Base-by-base conservation (phyloP, 1,140 invertebrate genomes). In the Drosophila sp. region DNA sequence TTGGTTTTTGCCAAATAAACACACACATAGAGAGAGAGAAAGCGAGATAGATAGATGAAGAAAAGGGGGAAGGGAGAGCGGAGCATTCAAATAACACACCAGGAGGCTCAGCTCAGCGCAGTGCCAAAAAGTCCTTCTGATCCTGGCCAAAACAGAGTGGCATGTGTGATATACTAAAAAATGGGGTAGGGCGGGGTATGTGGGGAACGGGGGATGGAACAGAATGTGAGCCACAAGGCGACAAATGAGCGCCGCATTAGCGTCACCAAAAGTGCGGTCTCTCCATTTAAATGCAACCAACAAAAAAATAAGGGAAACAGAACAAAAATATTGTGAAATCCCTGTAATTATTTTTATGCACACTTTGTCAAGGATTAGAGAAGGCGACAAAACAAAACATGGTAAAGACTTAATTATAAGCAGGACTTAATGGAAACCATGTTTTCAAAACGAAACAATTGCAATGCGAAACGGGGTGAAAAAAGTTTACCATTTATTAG, bases 231-330 rank as follows among this genome's bases (percentile, higher is more conserved):
- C 32, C 63, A 61, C 41, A 35, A 70, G 50, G 70, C 77, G 77
- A 77, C 73, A 77, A 79, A 76, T 79, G 70, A 79, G 66, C 66
- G 66, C 74, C 66, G 74, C 70, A 77, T 69, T 69, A 79, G 76
- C 65, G 72, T 70, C 67, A 66, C 66, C 75, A 77, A 74, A 74
- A 75, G 58, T 68, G 60, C 73, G 61, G 47, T 65, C 44, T 50
- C 44, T 50, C 23, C 58, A 63, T 77, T 66, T 72, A 70, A 76
- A 69, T 79, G 74, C 57, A 62, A 50, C 50, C 50, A 47, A 64
- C 7, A 66, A 6, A 8, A 44, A 32, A 61, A 17, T 17, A 38
- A 50, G 25, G 41, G 38, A 33, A 27, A 35, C 25, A 55, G 11
- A 30, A 8, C 38, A 32, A 23, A 11, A 56, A 60, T 25, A 32